Base-by-base conservation (phyloP, 2,888 invertebrate species). In the Drosophila paracracens region DNA sequence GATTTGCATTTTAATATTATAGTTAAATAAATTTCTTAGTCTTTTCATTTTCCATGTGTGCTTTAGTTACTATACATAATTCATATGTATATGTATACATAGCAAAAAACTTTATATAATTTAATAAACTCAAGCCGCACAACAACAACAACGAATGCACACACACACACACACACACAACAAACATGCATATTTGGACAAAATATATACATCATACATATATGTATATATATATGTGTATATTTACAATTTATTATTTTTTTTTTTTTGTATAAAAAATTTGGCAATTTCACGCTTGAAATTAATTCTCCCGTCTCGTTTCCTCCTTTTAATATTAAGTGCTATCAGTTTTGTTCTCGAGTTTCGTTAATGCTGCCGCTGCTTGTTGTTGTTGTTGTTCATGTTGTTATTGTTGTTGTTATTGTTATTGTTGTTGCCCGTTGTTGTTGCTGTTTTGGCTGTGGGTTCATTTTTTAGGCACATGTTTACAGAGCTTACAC, bases 21-120 rank as follows among this genome's bases (percentile, higher is more conserved):
- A 74, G 54, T 84, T 88, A 85, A 88, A 90, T 80, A 76, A 85
- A 77, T 84, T 84, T 82, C 82, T 88, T 89, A 90, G 91, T 90
- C 91, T 88, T 88, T 91, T 88, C 91, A 88, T 88, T 88, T 88
- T 88, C 88, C 91, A 89, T 82, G 88, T 88, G 88, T 88, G 88
- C 91, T 90, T 85, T 79, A 84, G 84, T 88, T 78, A 77, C 82
- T 84, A 86, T 86, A 85, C 89, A 87, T 85, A 89, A 71, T 69
- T 65, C 67, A 61, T 74, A 80, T 89, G 56, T 46, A 46, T 46
- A 75, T 89, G 81, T 84, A 88, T 84, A 85, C 66, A 77, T 82
- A 85, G 84, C 88, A 85, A 85, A 89, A 46, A 85, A 82, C 82
- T 59, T 74, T 85, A 85, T 89, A 89, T 88, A 89, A 83, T 81